Evolutionary conservation across 2,888 invertebrate species (phyloP), one percentile per base, ranked within the genome.

Genomic region (Macrosiphum euphorbiae): DNA sequence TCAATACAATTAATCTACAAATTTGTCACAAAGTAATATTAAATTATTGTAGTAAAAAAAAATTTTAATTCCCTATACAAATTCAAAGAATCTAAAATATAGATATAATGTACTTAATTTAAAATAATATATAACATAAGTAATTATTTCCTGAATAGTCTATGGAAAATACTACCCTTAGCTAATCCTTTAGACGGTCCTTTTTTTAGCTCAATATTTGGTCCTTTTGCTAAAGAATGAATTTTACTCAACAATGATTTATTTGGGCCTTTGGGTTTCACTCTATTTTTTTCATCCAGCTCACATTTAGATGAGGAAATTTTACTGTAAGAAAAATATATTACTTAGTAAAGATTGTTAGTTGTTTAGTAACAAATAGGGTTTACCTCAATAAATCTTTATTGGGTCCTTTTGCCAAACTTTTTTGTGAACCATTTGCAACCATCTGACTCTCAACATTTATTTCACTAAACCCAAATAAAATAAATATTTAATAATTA

Each of bases 331-430:
- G 61, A n/a, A 44, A 5, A 92, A 67, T 85, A 28, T 3, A 61
- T 24, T 52, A 61, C 26, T 84, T 52, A 58, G 87, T 28, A 35
- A 47, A 84, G 41, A 52, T 20, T 47, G n/a, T 90, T 41, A 88
- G 28, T 41, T 10, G 20, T 78, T 61, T 11, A 44, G 86, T 85
- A 44, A 61, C 47, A 28, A 35, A 61, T 61, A 94, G 95, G 97
- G 97, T 96, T 96, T 90, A 98, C 98, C 98, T 96, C 58, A 98
- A 96, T 52, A 98, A 96, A 95, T 97, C 97, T 95, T 98, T 98
- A 95, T 98, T 97, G 0, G 98, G 97, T 92, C 98, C 98, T 95
- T 97, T 97, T n/a, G 97, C 96, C n/a, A 97, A 96, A 87, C 96
- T 96, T 3, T 97, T 96, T 96, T 98, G 97, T 52, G 98, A 13